phyloP scores from a whole-genome alignment of 2,888 invertebrate genomes.

The Allolobophora icterica region DNA sequence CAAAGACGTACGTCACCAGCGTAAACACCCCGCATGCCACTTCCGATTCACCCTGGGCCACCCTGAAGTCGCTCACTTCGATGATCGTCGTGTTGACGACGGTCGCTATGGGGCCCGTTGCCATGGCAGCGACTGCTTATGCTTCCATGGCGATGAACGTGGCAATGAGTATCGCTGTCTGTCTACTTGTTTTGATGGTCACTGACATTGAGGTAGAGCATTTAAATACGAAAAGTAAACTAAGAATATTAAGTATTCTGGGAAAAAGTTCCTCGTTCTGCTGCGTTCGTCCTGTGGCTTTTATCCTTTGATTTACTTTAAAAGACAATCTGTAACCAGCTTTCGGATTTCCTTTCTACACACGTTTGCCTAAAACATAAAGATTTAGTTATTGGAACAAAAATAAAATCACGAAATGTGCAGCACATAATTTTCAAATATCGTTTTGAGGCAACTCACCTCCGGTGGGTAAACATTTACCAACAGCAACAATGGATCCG shows the following conservation, averaged over 20 bases:
- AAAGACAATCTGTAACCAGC: no score
- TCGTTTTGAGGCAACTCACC: no score
- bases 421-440: not conserved
- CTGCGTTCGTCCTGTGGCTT: not conserved
- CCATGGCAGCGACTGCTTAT: not conserved
- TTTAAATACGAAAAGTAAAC: not conserved
- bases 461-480: not conserved
- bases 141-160: not conserved
- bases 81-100: not conserved
- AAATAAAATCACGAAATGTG: not conserved
- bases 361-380: not conserved
- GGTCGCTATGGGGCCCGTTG: not conserved
- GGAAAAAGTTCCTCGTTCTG: not conserved
- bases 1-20: slow-evolving; percentile 22
- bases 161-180: not conserved
- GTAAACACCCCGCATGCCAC: not conserved
- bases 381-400: not conserved
- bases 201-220: not conserved
- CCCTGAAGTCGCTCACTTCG: not conserved
- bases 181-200: not conserved
- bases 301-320: no score
- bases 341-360: not conserved
- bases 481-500: not conserved
- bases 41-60: not conserved
- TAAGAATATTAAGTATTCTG: not conserved